Evolutionary conservation across 2,113 vertebrate species (phyloP).

Genomic region (Tachysurus vachellii): DNA sequence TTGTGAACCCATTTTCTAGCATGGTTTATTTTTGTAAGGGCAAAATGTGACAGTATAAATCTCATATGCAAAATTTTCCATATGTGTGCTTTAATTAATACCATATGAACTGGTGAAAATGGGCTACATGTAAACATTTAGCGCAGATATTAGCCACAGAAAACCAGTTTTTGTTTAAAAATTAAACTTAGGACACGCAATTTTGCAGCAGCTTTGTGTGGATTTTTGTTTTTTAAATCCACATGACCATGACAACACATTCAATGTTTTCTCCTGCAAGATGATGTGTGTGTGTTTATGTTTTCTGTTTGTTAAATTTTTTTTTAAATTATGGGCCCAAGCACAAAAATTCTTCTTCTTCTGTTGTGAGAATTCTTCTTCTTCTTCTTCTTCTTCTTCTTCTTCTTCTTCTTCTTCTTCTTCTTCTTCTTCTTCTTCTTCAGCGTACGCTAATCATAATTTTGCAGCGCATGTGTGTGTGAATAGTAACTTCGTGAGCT

Average conservation of each 20-base stretch:
- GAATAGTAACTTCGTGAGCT: neutral
- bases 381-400: neutral
- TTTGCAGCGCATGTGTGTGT: neutral
- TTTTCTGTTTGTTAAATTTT: neutral
- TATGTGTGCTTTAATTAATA: conserved; percentile 51
- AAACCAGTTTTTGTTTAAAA: neutral
- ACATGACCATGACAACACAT: neutral
- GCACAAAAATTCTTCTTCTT: too few relatives aligned
- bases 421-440: neutral
- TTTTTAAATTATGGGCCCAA: neutral
- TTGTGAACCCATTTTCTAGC: conserved; percentile 62
- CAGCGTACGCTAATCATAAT: neutral
- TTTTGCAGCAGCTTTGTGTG: neutral
- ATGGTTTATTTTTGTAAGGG: conserved; percentile 55
- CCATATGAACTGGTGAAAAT: conserved; percentile 17
- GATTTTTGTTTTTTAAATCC: neutral
- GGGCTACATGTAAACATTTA: neutral
- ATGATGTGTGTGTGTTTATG: neutral
- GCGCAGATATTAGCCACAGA: conserved; percentile 9
- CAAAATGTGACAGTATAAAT: conserved; percentile 57
- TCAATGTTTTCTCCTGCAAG: neutral
- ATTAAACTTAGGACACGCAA: neutral
- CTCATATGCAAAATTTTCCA: conserved; percentile 48
- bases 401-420: neutral
- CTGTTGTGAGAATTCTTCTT: too few relatives aligned